phyloP scores from a whole-genome alignment of 2,797 vertebrate genomes.

The Amphiprion clarkii region DNA sequence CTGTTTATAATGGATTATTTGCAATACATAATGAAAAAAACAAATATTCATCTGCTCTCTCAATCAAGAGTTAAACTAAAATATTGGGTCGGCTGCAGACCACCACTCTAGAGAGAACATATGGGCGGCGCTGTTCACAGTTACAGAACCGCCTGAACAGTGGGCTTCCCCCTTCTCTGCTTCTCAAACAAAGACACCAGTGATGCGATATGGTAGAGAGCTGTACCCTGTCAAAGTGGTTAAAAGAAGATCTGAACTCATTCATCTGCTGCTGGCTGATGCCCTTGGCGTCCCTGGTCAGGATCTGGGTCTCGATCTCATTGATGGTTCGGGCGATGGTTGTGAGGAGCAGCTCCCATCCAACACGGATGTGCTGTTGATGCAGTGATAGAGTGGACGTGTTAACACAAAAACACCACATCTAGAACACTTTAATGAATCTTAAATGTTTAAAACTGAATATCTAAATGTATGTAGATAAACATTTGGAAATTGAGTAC shows the following conservation, averaged over 20 bases:
- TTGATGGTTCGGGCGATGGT: conserved; percentile 98
- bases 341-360: conserved; percentile 97
- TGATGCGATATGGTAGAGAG: conserved; percentile 6
- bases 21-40: background rate
- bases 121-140: background rate
- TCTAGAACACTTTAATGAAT: background rate
- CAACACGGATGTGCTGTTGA: conserved; percentile 94
- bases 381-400: conserved; percentile 15
- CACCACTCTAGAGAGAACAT: background rate
- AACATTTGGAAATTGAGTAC: background rate
- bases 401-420: conserved; percentile 15
- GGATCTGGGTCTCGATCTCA: conserved; percentile 97
- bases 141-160: conserved; percentile 2
- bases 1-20: conserved; percentile 4
- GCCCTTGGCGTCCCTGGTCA: conserved; percentile 97
- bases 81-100: background rate
- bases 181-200: conserved; percentile 4
- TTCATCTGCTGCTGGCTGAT: conserved; percentile 99
- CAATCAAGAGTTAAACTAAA: conserved; percentile 3
- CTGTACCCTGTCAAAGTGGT: conserved; percentile 97
- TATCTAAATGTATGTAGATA: background rate
- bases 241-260: conserved; percentile 98
- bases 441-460: background rate
- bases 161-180: background rate
- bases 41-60: background rate